These are phyloP conservation scores for Omphaloscelis lunosa DNA, from an alignment of 2,888 invertebrate genomes.

Conservation along the genomic window DNA sequence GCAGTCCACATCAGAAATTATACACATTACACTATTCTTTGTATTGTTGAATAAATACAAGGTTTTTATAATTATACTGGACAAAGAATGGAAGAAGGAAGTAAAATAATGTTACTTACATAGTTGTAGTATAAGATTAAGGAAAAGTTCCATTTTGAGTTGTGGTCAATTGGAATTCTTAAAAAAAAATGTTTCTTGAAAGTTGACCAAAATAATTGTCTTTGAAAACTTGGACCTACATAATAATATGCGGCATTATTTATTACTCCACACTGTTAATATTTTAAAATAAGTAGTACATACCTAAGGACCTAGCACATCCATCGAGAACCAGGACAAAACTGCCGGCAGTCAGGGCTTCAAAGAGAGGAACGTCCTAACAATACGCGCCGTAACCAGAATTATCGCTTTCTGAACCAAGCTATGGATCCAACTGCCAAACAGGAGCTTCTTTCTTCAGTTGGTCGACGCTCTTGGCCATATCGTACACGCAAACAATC, in stretches of 20 bases:
- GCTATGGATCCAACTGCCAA: neutral
- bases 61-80: conserved; percentile 27
- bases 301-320: neutral
- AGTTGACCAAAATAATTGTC: conserved; percentile 27
- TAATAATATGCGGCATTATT: neutral
- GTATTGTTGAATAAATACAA: conserved; percentile 51
- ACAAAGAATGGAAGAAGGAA: conserved; percentile 31
- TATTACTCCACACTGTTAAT: neutral
- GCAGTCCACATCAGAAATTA: conserved; percentile 41
- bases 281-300: neutral
- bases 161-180: conserved; percentile 17
- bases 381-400: neutral
- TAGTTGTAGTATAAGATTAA: neutral
- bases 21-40: conserved; percentile 20
- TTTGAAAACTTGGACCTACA: neutral
- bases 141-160: neutral
- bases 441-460: neutral
- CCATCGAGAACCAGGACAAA: neutral
- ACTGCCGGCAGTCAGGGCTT: too few species aligned
- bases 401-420: neutral
- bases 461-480: neutral
- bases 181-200: conserved; percentile 2
- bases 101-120: neutral
- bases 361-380: neutral
- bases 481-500: neutral